Evolutionary conservation across 2,797 vertebrate genomes (phyloP), one percentile per base, ranked within the genome.

Genomic region (Mycteria americana): DNA sequence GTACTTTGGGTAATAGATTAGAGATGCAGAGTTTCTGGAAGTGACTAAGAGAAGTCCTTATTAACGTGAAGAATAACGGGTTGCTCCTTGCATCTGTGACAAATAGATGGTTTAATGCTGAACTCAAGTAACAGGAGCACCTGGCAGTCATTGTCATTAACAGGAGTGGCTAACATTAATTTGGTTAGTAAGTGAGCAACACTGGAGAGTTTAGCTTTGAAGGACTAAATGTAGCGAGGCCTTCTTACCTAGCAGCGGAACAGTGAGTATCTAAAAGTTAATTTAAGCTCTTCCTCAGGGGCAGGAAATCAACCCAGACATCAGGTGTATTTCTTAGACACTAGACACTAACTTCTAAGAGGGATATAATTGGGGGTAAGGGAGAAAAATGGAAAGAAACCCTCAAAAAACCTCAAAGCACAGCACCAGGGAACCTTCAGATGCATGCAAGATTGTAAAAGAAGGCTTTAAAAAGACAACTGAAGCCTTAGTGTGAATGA

Each of bases 351-450:
- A 0, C 25, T 25, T 54, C 14, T 10, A 27, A 91, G 30, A 53
- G 23, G 5, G 16, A 13, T 65, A 21, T 65, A 50, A 33, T 2
- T 30, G 15, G 10, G 41, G 7, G 5, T 1, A 0, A 13, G 13
- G 16, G 16, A 39, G 30, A 45, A 67, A 69, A 54, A 33, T 9
- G 27, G 8, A 69, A 79, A 50, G 17, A 56, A 80, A 33, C 39
- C 3, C 30, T 37, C 22, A 54, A 85, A 54, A 46, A 2, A 24
- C 17, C 16, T 62, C 18, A 43, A 81, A 63, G 3, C 13, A 8
- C 5, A 33, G 7, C 5, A 41, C 67, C 31, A 82, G 46, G 3
- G 60, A 56, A 73, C 18, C 9, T 63, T 83, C 18, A 80, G 45
- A 25, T 62, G 6, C 45, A 35, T 35, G 25, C 12, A 14, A 70